Conservation (phyloP, 2,888 invertebrate species). For the Malthinus seriepunctatus region DNA sequence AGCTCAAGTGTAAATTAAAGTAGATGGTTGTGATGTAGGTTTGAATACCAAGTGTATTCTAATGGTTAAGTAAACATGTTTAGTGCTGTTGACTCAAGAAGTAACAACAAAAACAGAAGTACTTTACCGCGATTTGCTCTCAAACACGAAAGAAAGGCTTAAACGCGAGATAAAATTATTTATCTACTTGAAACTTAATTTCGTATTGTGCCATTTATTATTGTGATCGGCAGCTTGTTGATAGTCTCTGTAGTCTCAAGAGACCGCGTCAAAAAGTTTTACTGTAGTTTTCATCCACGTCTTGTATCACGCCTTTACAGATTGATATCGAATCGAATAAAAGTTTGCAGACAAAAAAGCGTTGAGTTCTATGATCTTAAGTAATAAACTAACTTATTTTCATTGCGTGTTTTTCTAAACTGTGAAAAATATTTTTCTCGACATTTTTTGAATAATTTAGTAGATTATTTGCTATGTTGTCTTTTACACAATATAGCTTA, state of each 20-base stretch:
- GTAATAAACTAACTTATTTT: too few species aligned
- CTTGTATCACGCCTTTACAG: conserved; percentile 18
- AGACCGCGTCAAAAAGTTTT: conserved; percentile 19
- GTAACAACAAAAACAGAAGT: not conserved
- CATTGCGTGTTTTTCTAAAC: too few species aligned
- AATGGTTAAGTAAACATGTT: conserved; percentile 7
- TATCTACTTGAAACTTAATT: conserved; percentile 12
- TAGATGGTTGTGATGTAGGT: conserved; percentile 7
- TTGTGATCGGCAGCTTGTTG: conserved; percentile 18
- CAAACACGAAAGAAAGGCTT: too few species aligned
- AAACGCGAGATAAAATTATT: not conserved
- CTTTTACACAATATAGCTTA: too few species aligned
- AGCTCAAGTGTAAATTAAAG: conserved; percentile 18
- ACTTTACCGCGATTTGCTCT: not conserved
- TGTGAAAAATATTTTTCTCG: too few species aligned
- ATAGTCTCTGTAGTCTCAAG: conserved; percentile 20
- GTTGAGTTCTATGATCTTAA: too few species aligned
- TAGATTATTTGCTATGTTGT: too few species aligned
- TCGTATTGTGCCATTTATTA: conserved; percentile 21
- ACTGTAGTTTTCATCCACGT: conserved; percentile 15
- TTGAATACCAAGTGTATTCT: conserved; percentile 11
- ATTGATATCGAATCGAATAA: conserved; percentile 20
- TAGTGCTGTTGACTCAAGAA: not conserved
- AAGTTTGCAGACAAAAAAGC: not conserved
- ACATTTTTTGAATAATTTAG: too few species aligned